These are phyloP conservation scores for Aleiodes alternator DNA, from an alignment of 2,888 invertebrate genomes.

Conservation along the genomic window DNA sequence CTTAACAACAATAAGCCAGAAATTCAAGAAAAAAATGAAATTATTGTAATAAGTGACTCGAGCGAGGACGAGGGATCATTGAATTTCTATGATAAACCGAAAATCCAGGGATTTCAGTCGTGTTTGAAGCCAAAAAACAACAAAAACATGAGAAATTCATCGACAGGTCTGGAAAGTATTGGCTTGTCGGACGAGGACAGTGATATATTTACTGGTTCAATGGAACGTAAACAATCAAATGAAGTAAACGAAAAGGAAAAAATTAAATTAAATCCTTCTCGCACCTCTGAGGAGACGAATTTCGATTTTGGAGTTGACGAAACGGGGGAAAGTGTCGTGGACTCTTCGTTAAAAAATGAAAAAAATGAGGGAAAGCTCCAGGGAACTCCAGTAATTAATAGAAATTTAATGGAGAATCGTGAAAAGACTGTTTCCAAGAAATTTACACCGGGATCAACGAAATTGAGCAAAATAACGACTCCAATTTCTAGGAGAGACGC, in stretches of 20 bases:
- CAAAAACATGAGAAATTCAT: slow-evolving; percentile 27
- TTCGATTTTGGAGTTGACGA: slow-evolving; percentile 8
- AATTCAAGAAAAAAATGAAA: slow-evolving; percentile 46
- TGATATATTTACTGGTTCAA: slow-evolving; percentile 27
- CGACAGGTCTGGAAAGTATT: neutral
- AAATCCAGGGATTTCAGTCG: neutral
- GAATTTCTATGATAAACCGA: slow-evolving; percentile 28
- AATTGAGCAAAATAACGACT: slow-evolving; percentile 35
- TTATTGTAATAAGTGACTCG: slow-evolving; percentile 70
- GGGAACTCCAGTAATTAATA: neutral
- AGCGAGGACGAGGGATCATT: slow-evolving; percentile 56
- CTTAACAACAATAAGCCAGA: neutral
- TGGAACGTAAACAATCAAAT: neutral
- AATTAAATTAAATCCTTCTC: slow-evolving; percentile 2
- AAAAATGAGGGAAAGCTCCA: neutral
- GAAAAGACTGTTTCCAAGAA: neutral
- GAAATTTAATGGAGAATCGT: neutral
- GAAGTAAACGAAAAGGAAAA: too few species aligned
- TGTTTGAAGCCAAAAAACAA: neutral
- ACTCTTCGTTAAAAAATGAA: slow-evolving; percentile 21
- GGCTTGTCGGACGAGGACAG: neutral
- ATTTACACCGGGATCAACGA: slow-evolving; percentile 45
- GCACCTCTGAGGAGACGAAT: slow-evolving; percentile 14
- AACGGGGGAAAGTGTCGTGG: slow-evolving; percentile 9
- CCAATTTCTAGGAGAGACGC: slow-evolving; percentile 56